Conservation (phyloP, 2,888 invertebrate species). For the Mantis religiosa region DNA sequence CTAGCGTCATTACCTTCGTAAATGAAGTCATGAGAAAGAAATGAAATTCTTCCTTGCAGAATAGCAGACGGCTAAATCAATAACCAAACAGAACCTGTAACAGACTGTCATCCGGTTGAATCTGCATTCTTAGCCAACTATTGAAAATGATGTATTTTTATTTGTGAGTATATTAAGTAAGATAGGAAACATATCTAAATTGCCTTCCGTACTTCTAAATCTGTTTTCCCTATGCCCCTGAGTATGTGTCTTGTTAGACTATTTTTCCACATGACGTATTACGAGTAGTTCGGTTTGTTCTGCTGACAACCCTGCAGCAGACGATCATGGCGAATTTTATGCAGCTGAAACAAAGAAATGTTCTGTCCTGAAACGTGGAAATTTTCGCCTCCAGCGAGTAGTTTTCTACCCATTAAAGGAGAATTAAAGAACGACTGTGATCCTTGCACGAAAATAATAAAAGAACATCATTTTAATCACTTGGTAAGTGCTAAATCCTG, state of each 20-base stretch:
- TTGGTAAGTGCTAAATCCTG: slow-evolving; percentile 44
- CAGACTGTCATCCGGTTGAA: background rate
- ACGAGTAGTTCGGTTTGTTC: background rate
- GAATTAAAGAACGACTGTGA: background rate
- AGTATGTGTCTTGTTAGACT: background rate
- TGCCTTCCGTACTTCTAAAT: background rate
- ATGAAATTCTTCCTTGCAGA: background rate
- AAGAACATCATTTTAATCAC: slow-evolving; percentile 50
- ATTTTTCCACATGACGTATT: background rate
- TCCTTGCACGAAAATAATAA: slow-evolving; percentile 39
- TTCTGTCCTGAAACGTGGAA: slow-evolving; percentile 55
- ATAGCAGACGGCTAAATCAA: background rate
- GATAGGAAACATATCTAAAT: background rate
- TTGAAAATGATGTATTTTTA: background rate
- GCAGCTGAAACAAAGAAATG: slow-evolving; percentile 42
- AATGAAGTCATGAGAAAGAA: background rate
- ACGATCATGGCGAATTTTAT: background rate
- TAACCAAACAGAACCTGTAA: background rate
- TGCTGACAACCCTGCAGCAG: background rate
- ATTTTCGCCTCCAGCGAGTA: slow-evolving; percentile 46
- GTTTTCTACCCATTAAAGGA: slow-evolving; percentile 35
- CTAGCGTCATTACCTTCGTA: background rate
- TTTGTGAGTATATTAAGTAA: background rate
- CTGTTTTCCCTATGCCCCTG: background rate
- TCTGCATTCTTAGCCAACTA: background rate